Conservation (phyloP, 1,140 invertebrate genomes). For the Myzus persicae region DNA sequence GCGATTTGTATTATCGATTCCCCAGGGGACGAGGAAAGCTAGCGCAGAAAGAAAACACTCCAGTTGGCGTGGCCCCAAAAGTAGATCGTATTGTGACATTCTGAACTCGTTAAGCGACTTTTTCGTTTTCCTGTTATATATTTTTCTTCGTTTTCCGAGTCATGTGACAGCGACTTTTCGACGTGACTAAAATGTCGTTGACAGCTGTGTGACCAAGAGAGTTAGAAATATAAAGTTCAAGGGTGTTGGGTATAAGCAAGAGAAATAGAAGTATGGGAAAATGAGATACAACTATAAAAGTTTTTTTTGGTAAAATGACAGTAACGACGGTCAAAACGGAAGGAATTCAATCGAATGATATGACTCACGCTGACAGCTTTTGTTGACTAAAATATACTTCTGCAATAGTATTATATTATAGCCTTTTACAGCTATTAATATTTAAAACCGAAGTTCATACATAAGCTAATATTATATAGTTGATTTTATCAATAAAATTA, state of each 20-base stretch:
- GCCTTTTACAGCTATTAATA: background rate
- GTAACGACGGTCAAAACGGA: constrained; percentile 9
- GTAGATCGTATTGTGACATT: constrained; percentile 34
- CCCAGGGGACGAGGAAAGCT: background rate
- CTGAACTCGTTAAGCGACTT: constrained; percentile 18
- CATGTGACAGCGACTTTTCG: constrained; percentile 33
- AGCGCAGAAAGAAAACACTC: background rate
- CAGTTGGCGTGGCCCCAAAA: constrained; percentile 14
- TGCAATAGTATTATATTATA: background rate
- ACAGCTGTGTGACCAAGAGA: background rate
- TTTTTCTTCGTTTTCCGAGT: constrained; percentile 1
- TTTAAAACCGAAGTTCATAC: background rate
- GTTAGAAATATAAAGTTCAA: constrained; percentile 1
- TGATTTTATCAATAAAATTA: background rate
- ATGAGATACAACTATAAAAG: background rate
- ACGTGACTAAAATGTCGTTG: constrained; percentile 35
- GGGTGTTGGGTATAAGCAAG: background rate
- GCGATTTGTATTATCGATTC: constrained; percentile 21
- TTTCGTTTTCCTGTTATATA: background rate
- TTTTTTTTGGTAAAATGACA: constrained; percentile 29
- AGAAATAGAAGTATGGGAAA: background rate
- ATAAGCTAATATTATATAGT: background rate
- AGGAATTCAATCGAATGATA: constrained; percentile 34
- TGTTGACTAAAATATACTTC: background rate
- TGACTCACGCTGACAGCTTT: background rate